A percentile compares a stretch with the other conserved stretches of the same genome.
Evolutionary conservation across 1,140 invertebrate species (phyloP).

Genomic region (Limonius californicus): DNA sequence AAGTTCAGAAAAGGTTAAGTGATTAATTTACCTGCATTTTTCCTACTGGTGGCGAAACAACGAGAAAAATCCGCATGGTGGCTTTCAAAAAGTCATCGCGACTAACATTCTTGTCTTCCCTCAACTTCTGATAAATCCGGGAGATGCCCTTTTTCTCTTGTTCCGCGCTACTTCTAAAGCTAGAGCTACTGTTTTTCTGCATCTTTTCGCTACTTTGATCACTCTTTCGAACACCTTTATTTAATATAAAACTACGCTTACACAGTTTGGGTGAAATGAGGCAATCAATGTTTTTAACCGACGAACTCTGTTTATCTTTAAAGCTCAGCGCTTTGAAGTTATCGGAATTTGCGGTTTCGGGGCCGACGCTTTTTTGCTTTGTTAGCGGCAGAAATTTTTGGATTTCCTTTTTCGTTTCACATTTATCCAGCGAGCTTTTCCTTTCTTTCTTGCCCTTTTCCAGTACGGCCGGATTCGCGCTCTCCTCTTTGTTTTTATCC

Average conservation of each 20-base stretch:
- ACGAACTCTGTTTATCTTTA: slow-evolving; percentile 35
- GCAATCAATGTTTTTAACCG: slow-evolving; percentile 35
- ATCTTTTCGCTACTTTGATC: slow-evolving; percentile 26
- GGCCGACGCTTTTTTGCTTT: slow-evolving; percentile 37
- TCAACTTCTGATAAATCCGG: slow-evolving; percentile 26
- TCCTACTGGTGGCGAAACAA: slow-evolving; percentile 61
- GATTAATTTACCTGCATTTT: slow-evolving; percentile 56
- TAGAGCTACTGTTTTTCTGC: slow-evolving; percentile 19
- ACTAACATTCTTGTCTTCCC: slow-evolving; percentile 40
- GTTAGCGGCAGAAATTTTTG: slow-evolving; percentile 17
- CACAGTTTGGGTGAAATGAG: slow-evolving; percentile 24
- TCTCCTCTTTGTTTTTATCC: slow-evolving; percentile 31
- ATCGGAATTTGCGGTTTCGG: not conserved
- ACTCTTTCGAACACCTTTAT: slow-evolving; percentile 45
- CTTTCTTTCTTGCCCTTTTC: not conserved
- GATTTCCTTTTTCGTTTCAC: not conserved
- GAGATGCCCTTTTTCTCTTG: slow-evolving; percentile 24
- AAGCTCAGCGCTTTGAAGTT: slow-evolving; percentile 34
- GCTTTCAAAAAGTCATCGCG: slow-evolving; percentile 57
- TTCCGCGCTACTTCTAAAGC: slow-evolving; percentile 25
- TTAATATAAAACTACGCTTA: slow-evolving; percentile 22
- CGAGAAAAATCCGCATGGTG: slow-evolving; percentile 63
- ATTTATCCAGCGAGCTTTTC: not conserved
- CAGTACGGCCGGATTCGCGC: not conserved
- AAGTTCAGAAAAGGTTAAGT: too few relatives aligned